Evolutionary conservation across 2,113 vertebrate genomes (phyloP).

Genomic region (Phalacrocorax carbo): DNA sequence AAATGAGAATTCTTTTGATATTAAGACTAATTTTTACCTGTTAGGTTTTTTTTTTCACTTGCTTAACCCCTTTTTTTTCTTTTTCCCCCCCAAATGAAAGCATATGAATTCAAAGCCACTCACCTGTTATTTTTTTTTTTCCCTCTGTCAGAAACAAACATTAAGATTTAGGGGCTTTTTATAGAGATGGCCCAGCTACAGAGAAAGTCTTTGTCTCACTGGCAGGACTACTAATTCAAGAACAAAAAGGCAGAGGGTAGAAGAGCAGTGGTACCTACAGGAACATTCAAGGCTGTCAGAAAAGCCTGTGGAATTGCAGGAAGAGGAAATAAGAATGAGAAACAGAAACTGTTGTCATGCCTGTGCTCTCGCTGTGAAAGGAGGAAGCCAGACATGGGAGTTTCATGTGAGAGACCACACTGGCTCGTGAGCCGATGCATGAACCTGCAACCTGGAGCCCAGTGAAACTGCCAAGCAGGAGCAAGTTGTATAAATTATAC

Average conservation of each 20-base stretch:
- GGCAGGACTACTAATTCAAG: background rate
- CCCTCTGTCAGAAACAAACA: background rate
- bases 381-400: background rate
- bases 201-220: background rate
- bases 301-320: background rate
- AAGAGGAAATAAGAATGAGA: background rate
- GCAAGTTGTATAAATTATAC: background rate
- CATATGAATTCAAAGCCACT: background rate
- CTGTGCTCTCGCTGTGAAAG: background rate
- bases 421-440: rapidly evolving
- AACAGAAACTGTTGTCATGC: background rate
- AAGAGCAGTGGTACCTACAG: background rate
- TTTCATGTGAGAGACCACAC: background rate
- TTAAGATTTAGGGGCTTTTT: background rate
- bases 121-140: background rate
- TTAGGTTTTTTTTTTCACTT: background rate
- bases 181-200: background rate
- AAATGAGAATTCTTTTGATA: background rate
- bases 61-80: background rate
- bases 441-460: background rate
- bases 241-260: background rate
- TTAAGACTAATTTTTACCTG: background rate
- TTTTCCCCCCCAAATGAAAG: background rate
- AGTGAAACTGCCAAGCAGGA: background rate
- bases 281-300: background rate